Evolutionary conservation across 2,797 vertebrate genomes (phyloP).

Genomic region (Pseudotriccus pelzelni): DNA sequence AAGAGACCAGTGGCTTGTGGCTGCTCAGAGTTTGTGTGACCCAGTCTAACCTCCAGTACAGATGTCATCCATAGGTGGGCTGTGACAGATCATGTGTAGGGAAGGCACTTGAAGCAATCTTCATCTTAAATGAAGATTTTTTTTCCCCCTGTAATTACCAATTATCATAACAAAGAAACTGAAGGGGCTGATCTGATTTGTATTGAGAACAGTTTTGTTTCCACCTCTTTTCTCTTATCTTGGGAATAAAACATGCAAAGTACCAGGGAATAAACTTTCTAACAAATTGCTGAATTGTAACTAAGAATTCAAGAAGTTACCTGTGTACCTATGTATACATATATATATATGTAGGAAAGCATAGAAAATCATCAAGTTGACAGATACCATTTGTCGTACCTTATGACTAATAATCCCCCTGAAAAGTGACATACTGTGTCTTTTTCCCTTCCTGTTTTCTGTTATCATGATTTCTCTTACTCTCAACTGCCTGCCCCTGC

Average conservation of each 20-base stretch:
- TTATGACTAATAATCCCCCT: background rate
- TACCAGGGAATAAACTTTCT: constrained; percentile 29
- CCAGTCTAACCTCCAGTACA: background rate
- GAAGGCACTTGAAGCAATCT: constrained; percentile 32
- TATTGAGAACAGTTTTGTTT: constrained; percentile 53
- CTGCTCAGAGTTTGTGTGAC: background rate
- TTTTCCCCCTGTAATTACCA: constrained; percentile 30
- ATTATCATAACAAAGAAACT: constrained; percentile 69
- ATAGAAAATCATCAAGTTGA: background rate
- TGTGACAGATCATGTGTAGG: constrained; percentile 48
- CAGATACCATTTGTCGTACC: background rate
- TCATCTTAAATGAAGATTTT: constrained; percentile 35
- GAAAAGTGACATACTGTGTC: background rate
- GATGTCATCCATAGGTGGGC: constrained; percentile 42
- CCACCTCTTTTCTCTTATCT: constrained; percentile 42
- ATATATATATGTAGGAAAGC: background rate
- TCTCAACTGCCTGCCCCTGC: background rate
- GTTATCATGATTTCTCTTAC: background rate
- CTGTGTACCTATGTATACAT: background rate
- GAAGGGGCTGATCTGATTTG: constrained; percentile 65
- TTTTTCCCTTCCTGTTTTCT: background rate
- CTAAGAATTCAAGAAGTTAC: background rate
- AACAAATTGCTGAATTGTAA: background rate
- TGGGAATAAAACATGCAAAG: constrained; percentile 27
- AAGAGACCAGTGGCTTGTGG: background rate